Base-by-base conservation (phyloP, 2,797 vertebrate species). In the Siniperca obscura region DNA sequence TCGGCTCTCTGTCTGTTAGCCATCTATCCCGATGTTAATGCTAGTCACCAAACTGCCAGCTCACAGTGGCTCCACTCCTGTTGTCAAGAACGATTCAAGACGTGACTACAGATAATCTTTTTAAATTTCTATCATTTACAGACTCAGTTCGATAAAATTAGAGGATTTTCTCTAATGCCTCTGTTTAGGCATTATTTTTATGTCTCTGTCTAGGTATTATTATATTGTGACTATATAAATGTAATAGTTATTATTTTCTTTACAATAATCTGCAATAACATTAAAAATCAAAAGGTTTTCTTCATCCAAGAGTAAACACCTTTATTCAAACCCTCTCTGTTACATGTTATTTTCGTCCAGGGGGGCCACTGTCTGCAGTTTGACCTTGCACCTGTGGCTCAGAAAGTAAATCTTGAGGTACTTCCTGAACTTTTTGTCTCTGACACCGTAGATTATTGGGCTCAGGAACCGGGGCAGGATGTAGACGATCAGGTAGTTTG, bases 381-480 rank as follows among this genome's bases (percentile, higher is more conserved):
- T 76, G 40, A 62, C 46, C 30, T 42, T 65, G 64, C 84, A 82
- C 11, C 70, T 65, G 48, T 19, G 42, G 55, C 74, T 85, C 55
- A 90, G 67, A 12, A 92, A 86, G 61, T 93, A 65, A 83, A 74
- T 93, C 72, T 25, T 91, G 12, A 96, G 81, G 70, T 94, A 80
- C 53, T 78, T 93, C 56, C 92, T 83, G 69, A 96, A 95, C 86
- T 89, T 93, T 52, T 78, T 83, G 86, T 96, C 96, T 0, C 95
- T 82, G 21, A 95, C 80, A 0, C 95, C 95, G 0, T 96, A 96
- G 81, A 96, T 91, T 13, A 96, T 83, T 0, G 94, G 95, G 75
- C 95, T 95, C 16, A 95, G 91, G 79, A 95, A 96, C 19, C 95
- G 89, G 0, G 95, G 95, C 74, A 95, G 76, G 25, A 96, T 93